Conservation (phyloP, 2,888 invertebrate species). For the Zygaena filipendulae region DNA sequence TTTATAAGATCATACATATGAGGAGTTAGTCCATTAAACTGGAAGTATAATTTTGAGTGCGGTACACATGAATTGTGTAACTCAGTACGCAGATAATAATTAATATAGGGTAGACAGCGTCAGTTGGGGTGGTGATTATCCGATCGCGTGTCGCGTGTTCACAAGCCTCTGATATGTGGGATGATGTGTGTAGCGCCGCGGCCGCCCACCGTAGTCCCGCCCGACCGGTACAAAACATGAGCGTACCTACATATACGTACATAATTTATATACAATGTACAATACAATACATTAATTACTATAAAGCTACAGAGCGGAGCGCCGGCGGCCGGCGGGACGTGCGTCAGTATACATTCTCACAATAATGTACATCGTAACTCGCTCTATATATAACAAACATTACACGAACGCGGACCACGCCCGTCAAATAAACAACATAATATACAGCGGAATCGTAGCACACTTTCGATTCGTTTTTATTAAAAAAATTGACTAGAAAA, state of each 20-base stretch:
- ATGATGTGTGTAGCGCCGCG: slow-evolving; percentile 57
- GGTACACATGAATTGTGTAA: no score
- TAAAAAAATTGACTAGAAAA: slow-evolving; percentile 68
- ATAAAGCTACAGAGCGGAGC: slow-evolving; percentile 46
- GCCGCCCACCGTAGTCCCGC: slow-evolving; percentile 38
- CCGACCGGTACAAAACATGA: slow-evolving; percentile 50
- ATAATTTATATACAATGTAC: slow-evolving; percentile 67
- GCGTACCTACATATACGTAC: slow-evolving; percentile 55
- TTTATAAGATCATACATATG: no score
- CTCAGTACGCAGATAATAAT: no score
- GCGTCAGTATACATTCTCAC: slow-evolving; percentile 60
- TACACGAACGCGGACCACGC: slow-evolving; percentile 55
- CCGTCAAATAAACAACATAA: slow-evolving; percentile 55
- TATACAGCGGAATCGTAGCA: slow-evolving; percentile 63
- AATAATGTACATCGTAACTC: slow-evolving; percentile 63
- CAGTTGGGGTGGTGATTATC: no score
- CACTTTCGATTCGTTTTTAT: slow-evolving; percentile 61
- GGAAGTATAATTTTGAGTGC: no score
- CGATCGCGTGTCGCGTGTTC: slow-evolving; percentile 32
- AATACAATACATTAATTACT: slow-evolving; percentile 56
- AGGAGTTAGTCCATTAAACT: no score
- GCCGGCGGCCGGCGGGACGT: slow-evolving; percentile 42
- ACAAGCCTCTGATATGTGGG: slow-evolving; percentile 65
- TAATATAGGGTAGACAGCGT: no score
- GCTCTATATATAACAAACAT: slow-evolving; percentile 62